Evolutionary conservation across 2,797 vertebrate species (phyloP).

Genomic region (Pyrocephalus nanus): DNA sequence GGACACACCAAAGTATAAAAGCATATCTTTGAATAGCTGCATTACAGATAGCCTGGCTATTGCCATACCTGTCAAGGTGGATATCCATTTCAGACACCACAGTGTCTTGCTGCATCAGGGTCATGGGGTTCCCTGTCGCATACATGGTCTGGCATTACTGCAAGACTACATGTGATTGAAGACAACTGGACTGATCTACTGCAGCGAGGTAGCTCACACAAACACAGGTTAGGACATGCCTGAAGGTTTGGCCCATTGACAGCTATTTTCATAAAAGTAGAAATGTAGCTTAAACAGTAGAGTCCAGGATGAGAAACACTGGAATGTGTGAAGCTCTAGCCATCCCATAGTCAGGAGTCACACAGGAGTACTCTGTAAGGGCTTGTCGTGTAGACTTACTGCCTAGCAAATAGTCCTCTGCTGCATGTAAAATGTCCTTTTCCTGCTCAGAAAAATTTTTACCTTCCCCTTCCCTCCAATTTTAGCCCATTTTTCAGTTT

Average conservation of each 20-base stretch:
- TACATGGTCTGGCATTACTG: not conserved
- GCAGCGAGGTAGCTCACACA: not conserved
- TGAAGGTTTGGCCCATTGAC: not conserved
- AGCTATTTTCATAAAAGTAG: not conserved
- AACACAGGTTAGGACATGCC: not conserved
- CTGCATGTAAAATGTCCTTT: not conserved
- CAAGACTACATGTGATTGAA: fast-evolving
- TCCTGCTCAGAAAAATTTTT: not conserved
- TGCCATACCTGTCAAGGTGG: not conserved
- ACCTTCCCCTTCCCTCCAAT: not conserved
- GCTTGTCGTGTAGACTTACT: not conserved
- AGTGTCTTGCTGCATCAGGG: not conserved
- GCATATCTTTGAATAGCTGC: not conserved
- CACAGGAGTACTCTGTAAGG: not conserved
- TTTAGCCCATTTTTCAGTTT: not conserved
- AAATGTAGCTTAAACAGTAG: not conserved
- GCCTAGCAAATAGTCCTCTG: not conserved
- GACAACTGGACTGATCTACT: not conserved
- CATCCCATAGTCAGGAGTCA: not conserved
- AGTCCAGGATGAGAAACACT: not conserved
- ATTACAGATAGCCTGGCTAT: not conserved
- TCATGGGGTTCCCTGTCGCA: not conserved
- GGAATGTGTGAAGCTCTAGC: not conserved
- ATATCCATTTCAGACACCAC: not conserved
- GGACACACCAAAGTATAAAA: not conserved